These are phyloP conservation scores for Macrophya annulata DNA, from an alignment of 2,888 invertebrate species.

Conservation along the genomic window DNA sequence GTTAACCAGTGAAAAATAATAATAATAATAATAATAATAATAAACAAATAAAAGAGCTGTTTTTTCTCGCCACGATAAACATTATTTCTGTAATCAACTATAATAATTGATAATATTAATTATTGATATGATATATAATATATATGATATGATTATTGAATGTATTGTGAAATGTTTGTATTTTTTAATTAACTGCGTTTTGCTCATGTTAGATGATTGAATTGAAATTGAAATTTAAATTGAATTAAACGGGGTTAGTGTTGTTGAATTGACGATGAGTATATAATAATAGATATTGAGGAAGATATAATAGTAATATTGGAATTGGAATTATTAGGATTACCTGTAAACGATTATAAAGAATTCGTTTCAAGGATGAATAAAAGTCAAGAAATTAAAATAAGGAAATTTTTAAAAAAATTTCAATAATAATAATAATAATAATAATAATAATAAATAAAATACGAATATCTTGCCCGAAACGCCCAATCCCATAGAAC, in stretches of 20 bases:
- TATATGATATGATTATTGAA: conserved; percentile 43
- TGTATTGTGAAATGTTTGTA: conserved; percentile 66
- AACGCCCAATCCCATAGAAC: conserved; percentile 66
- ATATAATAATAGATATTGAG: conserved; percentile 46
- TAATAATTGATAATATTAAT: conserved; percentile 34
- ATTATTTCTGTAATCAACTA: conserved; percentile 35
- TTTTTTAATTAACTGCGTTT: conserved; percentile 74
- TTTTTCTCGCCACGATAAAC: conserved; percentile 48
- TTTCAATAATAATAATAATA: too few species aligned
- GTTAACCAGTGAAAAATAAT: neutral
- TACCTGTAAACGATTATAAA: conserved; percentile 39
- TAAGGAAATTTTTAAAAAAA: too few species aligned
- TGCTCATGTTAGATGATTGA: conserved; percentile 68
- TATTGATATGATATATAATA: conserved; percentile 37
- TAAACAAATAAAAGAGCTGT: conserved; percentile 27
- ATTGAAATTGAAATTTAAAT: conserved; percentile 59
- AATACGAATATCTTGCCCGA: conserved; percentile 47
- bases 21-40: neutral
- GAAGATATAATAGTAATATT: conserved; percentile 38
- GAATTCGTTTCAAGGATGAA: conserved; percentile 45
- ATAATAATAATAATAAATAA: neutral
- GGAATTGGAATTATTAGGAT: conserved; percentile 36
- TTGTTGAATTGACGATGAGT: conserved; percentile 64
- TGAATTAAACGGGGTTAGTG: conserved; percentile 63
- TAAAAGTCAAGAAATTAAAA: conserved; percentile 30